Percentiles rank a stretch among this genome's conserved stretches.
Conservation (phyloP, 2,888 invertebrate genomes). For the Sclerodermus sp. region DNA sequence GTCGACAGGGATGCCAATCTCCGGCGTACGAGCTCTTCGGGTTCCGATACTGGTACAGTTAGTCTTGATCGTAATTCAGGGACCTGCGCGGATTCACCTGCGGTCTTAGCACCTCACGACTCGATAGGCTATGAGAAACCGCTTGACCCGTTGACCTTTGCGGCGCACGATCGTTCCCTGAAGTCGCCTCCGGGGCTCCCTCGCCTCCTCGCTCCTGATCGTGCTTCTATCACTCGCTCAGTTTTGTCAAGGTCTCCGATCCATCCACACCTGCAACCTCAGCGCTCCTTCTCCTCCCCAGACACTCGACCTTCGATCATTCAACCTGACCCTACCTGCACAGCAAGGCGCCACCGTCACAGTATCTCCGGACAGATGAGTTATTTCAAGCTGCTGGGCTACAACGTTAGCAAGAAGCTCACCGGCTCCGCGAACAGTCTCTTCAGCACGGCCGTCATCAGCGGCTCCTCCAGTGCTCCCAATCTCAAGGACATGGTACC, state of each 20-base stretch:
- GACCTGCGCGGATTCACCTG: too few relatives aligned
- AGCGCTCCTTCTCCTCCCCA: constrained; percentile 54
- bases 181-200: too few relatives aligned
- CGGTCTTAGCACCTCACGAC: too few relatives aligned
- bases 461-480: constrained; percentile 90
- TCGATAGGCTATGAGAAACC: too few relatives aligned
- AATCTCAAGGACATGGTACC: constrained; percentile 87
- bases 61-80: too few relatives aligned
- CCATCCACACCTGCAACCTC: constrained; percentile 41
- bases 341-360: constrained; percentile 86
- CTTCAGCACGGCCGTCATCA: constrained; percentile 95
- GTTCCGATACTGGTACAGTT: too few relatives aligned
- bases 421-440: constrained; percentile 78
- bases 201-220: too few relatives aligned
- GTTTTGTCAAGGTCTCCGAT: constrained; percentile 21
- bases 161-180: too few relatives aligned
- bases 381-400: constrained; percentile 88
- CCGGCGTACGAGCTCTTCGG: too few relatives aligned
- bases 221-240: too few relatives aligned
- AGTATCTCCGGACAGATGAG: constrained; percentile 95
- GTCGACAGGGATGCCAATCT: too few relatives aligned
- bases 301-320: constrained; percentile 55
- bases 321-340: constrained; percentile 57
- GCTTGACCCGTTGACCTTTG: too few relatives aligned
- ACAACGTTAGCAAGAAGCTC: constrained; percentile 71